phyloP scores from a whole-genome alignment of 2,888 invertebrate species.

The Tetropium fuscum region DNA sequence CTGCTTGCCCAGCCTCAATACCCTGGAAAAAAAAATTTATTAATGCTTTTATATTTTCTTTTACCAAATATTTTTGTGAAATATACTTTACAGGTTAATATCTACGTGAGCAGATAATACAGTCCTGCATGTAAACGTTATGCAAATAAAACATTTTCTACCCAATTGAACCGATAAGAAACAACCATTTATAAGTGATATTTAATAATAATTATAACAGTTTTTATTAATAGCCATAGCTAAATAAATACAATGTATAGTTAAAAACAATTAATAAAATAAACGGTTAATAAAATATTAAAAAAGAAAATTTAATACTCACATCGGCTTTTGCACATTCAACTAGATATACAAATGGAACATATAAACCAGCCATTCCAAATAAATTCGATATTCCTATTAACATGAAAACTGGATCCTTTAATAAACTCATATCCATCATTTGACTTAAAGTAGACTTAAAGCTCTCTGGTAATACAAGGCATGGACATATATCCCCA shows the following conservation, averaged over 20 bases:
- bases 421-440: constrained; percentile 90
- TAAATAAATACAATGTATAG: too few species aligned
- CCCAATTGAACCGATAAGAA: too few species aligned
- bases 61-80: too few species aligned
- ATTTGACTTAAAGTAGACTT: constrained; percentile 88
- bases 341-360: constrained; percentile 95
- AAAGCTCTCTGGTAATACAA: constrained; percentile 82
- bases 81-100: too few species aligned
- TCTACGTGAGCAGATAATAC: too few species aligned
- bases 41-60: not conserved
- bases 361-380: constrained; percentile 97
- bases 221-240: too few species aligned
- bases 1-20: constrained; percentile 78
- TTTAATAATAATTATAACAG: too few species aligned
- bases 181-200: too few species aligned
- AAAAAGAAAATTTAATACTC: constrained; percentile 64
- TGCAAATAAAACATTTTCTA: too few species aligned
- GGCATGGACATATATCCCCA: constrained; percentile 84
- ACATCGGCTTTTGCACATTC: constrained; percentile 82
- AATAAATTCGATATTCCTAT: constrained; percentile 95
- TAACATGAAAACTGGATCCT: constrained; percentile 90
- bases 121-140: too few species aligned
- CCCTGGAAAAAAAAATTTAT: constrained; percentile 66
- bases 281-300: too few species aligned
- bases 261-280: too few species aligned